Evolutionary conservation across 2,888 invertebrate genomes (phyloP), one percentile per base, ranked within the genome.

Genomic region (Deilephila porcellus): DNA sequence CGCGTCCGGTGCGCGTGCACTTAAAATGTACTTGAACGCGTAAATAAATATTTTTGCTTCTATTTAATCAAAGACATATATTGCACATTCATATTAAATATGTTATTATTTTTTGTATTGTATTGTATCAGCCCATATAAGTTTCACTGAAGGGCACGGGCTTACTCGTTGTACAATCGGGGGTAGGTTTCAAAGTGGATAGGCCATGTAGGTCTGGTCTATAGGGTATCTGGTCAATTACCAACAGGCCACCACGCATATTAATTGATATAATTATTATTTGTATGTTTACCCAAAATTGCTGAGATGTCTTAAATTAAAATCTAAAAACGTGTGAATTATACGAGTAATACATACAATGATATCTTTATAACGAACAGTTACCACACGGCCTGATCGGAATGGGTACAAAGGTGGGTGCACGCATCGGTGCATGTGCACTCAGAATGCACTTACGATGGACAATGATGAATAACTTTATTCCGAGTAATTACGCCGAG

Each of bases 381-480:
- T 8, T 4, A 53, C 76, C 71, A 77, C 74, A 70, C 34, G 73
- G 19, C 73, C 6, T 2, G 29, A 60, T 25, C 17, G 60, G 34
- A 72, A 71, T 53, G 52, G 11, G 60, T 73, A 71, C 75, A 71
- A 70, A 67, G 52, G 67, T 52, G 11, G 2, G 53, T 63, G 52
- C 11, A 53, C 73, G 25, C 32, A 11, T 71, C 70, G 78, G 88
- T 86, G 75, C 87, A 64, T 75, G 74, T 81, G 87, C 80, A 88
- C 86, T 77, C 71, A 85, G 53, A 75, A 76, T 72, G 80, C 76
- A 81, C 81, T 78, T 67, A 3, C 29, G 11, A 20, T 62, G 34
- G 14, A 53, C 63, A 20, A 64, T 70, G 70, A 67, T 67, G 25
- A 25, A 25, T 67, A 67, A 67, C 29, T 14, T 52, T 20, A 25